Base-by-base conservation (phyloP, 2,888 invertebrate species). In the Mesorhabditis belari region DNA sequence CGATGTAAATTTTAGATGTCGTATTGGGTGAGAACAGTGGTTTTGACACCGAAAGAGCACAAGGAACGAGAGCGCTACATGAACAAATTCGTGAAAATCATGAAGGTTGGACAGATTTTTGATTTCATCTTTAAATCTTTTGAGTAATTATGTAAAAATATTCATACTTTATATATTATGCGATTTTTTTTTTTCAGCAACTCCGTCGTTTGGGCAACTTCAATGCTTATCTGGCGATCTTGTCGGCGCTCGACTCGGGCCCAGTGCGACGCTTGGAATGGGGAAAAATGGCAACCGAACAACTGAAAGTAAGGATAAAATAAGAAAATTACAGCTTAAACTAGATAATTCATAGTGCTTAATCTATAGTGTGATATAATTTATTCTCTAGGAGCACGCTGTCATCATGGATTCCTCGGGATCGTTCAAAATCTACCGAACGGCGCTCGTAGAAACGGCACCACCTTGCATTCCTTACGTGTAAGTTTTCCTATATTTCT, bases 391-490 rank as follows among this genome's bases (percentile, higher is more conserved):
- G 64, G 71, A 95, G 81, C 93, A 94, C 84, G 91, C 92, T 82
- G 89, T 90, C 58, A 87, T 98, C 66, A 96, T 98, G 75, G 96
- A 98, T 84, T 92, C 92, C 70, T 91, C 92, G n/a, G 91, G 91
- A 49, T 95, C 95, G 76, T 98, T 98, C 86, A 86, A 92, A 75
- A 90, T 92, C n/a, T 98, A 98, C 82, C 86, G 98, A 59, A 90
- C 89, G 82, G 92, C 94, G 54, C 84, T 98, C 71, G 89, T 91
- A 4, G 92, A 93, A 81, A 92, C 95, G 4, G 89, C 90, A 81
- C 94, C 96, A 29, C 98, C 98, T 29, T 96, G 96, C 83, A 94
- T 98, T 84, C 98, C 98, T 3, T 98, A 98, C 83, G 93, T 98
- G 95, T 95, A 84, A 87, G 89, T 86, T 57, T 56, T 53, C 21